These are phyloP conservation scores for Anguilla anguilla DNA, from an alignment of 2,797 vertebrate species.

Conservation along the genomic window DNA sequence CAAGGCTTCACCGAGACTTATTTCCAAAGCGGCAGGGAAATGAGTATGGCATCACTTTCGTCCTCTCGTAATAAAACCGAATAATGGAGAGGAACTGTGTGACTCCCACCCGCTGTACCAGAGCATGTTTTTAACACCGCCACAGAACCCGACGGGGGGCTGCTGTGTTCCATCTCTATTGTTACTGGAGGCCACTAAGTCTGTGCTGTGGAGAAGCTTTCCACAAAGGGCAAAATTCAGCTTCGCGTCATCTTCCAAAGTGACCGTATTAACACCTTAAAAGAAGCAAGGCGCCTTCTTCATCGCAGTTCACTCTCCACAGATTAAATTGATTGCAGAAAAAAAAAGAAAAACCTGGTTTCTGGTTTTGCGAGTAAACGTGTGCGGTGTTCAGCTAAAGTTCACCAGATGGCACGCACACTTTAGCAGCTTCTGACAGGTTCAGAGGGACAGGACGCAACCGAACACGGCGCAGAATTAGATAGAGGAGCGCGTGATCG, in stretches of 20 bases:
- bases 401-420: not conserved
- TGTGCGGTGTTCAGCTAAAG: not conserved
- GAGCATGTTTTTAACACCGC: not conserved
- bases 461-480: not conserved
- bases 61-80: not conserved
- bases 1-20: not conserved
- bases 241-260: not conserved
- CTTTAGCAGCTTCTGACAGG: not conserved
- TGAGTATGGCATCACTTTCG: constrained; percentile 1
- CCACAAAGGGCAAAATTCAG: not conserved
- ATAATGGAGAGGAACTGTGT: not conserved
- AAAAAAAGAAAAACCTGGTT: not conserved
- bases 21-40: not conserved
- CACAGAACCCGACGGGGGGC: not conserved
- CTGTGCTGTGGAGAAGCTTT: not conserved
- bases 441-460: not conserved
- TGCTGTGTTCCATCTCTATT: not conserved
- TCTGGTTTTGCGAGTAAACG: not conserved
- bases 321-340: not conserved
- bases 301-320: not conserved
- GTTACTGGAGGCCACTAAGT: not conserved
- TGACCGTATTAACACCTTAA: not conserved
- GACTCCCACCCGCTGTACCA: not conserved
- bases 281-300: not conserved
- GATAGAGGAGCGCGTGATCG: not conserved